phyloP scores from a whole-genome alignment of 37 sponge, comb jelly and placozoan species.

The Aphrocallistes beatrix region DNA sequence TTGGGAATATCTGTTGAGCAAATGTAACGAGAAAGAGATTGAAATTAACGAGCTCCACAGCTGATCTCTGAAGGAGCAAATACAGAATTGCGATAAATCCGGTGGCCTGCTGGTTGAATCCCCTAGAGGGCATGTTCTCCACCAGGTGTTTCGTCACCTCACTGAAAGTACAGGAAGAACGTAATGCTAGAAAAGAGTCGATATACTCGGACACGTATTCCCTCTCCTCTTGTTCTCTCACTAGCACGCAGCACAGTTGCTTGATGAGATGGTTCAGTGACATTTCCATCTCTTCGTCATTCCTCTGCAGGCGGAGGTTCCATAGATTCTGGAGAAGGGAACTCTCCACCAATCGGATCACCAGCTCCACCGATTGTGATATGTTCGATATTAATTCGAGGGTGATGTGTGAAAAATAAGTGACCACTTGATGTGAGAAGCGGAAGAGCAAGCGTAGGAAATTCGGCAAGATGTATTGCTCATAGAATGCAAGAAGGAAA shows the following conservation, averaged over 20 bases:
- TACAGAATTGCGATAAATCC: not conserved
- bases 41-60: not conserved
- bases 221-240: not conserved
- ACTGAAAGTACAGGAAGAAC: not conserved
- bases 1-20: not conserved
- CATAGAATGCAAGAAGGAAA: not conserved
- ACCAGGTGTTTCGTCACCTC: not conserved
- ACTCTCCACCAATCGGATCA: not conserved
- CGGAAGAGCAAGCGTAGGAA: not conserved
- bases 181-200: not conserved
- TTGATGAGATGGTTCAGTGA: not conserved
- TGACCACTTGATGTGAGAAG: not conserved
- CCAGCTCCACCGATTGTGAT: not conserved
- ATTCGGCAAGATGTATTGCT: not conserved
- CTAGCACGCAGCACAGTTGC: not conserved
- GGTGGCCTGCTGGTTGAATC: not conserved
- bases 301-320: not conserved
- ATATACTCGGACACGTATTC: not conserved
- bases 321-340: not conserved
- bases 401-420: not conserved
- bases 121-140: not conserved
- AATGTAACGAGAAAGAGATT: not conserved
- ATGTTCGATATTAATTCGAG: not conserved
- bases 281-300: not conserved
- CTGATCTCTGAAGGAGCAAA: not conserved